Conservation (phyloP, 2,797 vertebrate genomes). For the Otolemur crassicaudatus region DNA sequence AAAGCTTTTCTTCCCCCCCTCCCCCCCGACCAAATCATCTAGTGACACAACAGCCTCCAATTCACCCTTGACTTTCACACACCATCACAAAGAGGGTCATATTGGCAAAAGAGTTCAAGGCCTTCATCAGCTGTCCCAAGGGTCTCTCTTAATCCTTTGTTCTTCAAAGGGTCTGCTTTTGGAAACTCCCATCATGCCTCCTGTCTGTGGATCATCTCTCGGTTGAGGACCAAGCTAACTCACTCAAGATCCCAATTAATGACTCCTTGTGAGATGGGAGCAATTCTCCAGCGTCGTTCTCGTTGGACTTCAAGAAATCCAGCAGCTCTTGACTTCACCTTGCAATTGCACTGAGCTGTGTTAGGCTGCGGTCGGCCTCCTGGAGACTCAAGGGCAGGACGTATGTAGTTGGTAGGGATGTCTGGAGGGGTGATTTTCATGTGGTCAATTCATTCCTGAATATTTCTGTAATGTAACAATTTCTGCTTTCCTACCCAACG, state of each 20-base stretch:
- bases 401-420: not conserved
- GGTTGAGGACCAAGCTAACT: not conserved
- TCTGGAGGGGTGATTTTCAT: not conserved
- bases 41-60: not conserved
- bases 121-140: not conserved
- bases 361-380: not conserved
- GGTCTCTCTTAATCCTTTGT: not conserved
- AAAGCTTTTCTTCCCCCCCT: slow-evolving; percentile 27
- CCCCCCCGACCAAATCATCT: not conserved
- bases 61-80: not conserved
- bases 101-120: slow-evolving; percentile 1
- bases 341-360: not conserved
- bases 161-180: not conserved
- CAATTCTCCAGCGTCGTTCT: not conserved
- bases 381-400: not conserved
- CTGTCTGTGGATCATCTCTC: not conserved
- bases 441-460: not conserved
- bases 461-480: slow-evolving; percentile 19
- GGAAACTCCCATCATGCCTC: not conserved
- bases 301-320: not conserved
- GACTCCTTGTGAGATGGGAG: not conserved
- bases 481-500: not conserved
- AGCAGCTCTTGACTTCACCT: not conserved
- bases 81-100: not conserved
- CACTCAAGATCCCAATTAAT: not conserved